These are phyloP conservation scores for Corapipo altera DNA, from an alignment of 2,113 vertebrate genomes.

Conservation along the genomic window DNA sequence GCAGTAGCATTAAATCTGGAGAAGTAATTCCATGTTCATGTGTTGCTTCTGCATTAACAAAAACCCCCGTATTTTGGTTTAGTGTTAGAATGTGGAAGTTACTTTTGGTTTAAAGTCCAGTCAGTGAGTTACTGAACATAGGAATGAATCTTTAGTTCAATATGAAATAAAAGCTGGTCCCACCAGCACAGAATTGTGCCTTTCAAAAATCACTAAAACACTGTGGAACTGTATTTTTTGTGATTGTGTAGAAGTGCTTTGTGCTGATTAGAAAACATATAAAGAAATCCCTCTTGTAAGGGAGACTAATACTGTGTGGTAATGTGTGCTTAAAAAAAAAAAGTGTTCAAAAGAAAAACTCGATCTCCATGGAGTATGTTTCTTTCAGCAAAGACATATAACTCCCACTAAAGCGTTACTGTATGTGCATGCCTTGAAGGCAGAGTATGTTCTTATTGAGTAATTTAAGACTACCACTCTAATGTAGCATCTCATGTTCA, in stretches of 20 bases:
- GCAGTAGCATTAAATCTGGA: not conserved
- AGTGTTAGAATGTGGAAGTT: not conserved
- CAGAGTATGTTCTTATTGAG: constrained; percentile 34
- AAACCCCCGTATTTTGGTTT: not conserved
- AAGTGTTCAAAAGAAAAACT: constrained; percentile 15
- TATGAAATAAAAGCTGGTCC: not conserved
- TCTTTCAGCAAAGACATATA: not conserved
- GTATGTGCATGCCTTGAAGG: constrained; percentile 11
- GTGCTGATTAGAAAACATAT: not conserved
- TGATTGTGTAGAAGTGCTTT: not conserved
- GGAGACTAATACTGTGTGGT: not conserved
- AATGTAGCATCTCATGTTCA: not conserved
- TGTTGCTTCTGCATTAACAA: not conserved
- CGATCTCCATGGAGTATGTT: not conserved
- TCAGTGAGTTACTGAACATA: not conserved
- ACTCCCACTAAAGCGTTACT: not conserved
- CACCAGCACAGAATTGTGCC: not conserved
- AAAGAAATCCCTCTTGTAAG: not conserved
- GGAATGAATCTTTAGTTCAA: not conserved
- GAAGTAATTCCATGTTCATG: not conserved
- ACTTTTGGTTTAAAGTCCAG: not conserved
- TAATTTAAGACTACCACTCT: not conserved
- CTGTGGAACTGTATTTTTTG: not conserved
- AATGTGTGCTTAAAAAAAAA: not conserved
- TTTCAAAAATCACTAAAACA: not conserved